Conservation (phyloP, 53 echinoderm and acorn worm genomes). For the Glandiceps talaboti region DNA sequence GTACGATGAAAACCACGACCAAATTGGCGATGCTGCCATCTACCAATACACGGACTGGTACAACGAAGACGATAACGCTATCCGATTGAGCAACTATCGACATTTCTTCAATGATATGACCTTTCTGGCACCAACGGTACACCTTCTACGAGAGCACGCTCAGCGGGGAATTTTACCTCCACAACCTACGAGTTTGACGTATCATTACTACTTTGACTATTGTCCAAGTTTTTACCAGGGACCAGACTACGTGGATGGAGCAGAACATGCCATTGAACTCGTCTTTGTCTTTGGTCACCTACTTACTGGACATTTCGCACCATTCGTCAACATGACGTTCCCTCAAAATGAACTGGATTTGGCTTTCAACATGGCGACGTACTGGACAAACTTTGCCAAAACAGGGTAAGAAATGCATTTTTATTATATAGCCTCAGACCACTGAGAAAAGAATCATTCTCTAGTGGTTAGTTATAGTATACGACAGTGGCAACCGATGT, state of each 20-base stretch:
- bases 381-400: slow-evolving; percentile 96
- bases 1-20: not conserved
- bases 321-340: slow-evolving; percentile 10
- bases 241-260: not conserved
- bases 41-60: not conserved
- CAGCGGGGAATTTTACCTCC: not conserved
- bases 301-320: not conserved
- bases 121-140: not conserved
- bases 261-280: not conserved
- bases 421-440: no score
- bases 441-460: no score
- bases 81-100: not conserved
- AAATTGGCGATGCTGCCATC: not conserved
- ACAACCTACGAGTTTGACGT: not conserved
- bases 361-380: slow-evolving; percentile 53
- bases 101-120: not conserved
- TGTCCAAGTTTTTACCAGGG: not conserved
- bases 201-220: not conserved
- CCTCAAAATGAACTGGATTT: slow-evolving; percentile 54
- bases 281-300: not conserved
- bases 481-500: no score
- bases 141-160: not conserved
- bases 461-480: no score
- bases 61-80: not conserved
- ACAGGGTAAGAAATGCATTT: slow-evolving; percentile 96